Conservation (phyloP, 2,888 invertebrate species). For the Ceraclea dissimilis region DNA sequence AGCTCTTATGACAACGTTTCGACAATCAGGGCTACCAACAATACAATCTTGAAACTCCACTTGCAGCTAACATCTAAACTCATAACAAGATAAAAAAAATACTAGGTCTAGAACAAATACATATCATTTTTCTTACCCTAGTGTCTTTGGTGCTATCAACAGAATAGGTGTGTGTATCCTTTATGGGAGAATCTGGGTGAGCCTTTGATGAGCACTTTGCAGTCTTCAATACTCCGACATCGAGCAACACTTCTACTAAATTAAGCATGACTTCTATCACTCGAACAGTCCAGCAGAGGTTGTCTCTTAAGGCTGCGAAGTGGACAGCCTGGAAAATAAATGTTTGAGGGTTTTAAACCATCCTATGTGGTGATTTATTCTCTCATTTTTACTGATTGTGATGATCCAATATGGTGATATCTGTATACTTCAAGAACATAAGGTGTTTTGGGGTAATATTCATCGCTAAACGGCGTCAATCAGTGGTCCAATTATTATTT, state of each 20-base stretch:
- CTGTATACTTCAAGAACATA: no score
- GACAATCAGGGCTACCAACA: no score
- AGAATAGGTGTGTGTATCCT: constrained; percentile 9
- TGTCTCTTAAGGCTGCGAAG: constrained; percentile 77
- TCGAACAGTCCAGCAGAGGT: constrained; percentile 72
- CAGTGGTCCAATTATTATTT: no score
- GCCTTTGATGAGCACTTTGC: constrained; percentile 31
- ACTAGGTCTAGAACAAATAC: no score
- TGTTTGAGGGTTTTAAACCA: no score
- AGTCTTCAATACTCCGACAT: constrained; percentile 74
- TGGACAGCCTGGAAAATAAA: constrained; percentile 67
- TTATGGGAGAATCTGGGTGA: constrained; percentile 19
- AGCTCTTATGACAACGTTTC: no score
- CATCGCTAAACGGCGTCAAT: background rate
- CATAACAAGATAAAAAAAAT: no score
- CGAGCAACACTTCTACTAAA: constrained; percentile 83
- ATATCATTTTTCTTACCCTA: background rate
- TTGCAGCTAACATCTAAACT: no score
- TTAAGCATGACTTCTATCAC: constrained; percentile 92
- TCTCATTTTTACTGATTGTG: no score
- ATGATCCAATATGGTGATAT: no score
- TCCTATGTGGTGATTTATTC: no score
- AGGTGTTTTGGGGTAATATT: background rate
- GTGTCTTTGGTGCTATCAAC: constrained; percentile 8
- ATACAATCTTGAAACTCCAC: no score